phyloP scores from a whole-genome alignment of 2,113 vertebrate species.

The Clarias magur region DNA sequence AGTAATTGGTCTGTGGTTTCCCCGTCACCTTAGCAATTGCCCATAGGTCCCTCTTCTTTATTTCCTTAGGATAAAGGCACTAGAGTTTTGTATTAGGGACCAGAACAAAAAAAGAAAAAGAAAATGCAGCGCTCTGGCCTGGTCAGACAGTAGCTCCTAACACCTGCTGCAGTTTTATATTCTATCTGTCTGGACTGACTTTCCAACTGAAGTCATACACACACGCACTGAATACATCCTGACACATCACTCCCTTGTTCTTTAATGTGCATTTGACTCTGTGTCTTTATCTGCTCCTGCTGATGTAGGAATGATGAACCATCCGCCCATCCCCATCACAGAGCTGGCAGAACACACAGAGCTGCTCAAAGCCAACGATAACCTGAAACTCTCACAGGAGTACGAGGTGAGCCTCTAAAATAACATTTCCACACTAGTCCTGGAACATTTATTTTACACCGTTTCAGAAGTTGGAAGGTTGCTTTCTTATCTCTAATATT shows the following conservation, averaged over 20 bases:
- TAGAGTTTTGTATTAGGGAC: conserved; percentile 3
- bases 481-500: no score
- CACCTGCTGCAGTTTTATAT: conserved; percentile 11
- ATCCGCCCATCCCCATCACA: conserved; percentile 90
- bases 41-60: conserved; percentile 37
- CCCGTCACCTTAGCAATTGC: conserved; percentile 45
- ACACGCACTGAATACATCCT: background rate
- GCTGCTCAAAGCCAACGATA: conserved; percentile 96
- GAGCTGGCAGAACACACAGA: conserved; percentile 96
- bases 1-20: conserved; percentile 56
- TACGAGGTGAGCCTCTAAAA: conserved; percentile 81
- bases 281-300: conserved; percentile 45
- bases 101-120: background rate
- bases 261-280: conserved; percentile 12
- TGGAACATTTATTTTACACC: background rate
- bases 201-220: background rate
- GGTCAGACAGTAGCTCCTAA: conserved; percentile 42
- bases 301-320: conserved; percentile 91
- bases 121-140: conserved; percentile 69
- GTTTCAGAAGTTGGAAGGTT: background rate
- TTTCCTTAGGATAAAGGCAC: conserved; percentile 27
- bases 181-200: conserved; percentile 2
- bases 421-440: background rate
- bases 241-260: background rate
- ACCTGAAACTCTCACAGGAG: conserved; percentile 97